phyloP scores from a whole-genome alignment of 35 echinoderm and acorn worm species.

The Strongylocentrotus purpuratus region DNA sequence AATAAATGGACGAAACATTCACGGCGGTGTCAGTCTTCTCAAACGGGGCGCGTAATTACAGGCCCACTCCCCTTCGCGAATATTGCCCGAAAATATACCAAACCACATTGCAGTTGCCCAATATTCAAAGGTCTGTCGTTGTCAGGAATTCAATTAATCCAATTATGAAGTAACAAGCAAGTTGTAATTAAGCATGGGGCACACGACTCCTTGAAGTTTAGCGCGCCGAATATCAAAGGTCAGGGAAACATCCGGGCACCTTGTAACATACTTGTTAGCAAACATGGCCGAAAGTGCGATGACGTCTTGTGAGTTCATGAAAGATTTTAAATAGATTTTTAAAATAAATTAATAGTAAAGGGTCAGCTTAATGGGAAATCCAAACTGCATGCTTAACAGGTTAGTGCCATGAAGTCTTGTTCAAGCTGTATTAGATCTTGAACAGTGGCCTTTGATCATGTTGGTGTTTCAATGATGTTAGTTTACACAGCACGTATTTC shows the following conservation, averaged over 20 bases:
- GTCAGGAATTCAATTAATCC: conserved; percentile 42
- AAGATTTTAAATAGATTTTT: background rate
- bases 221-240: background rate
- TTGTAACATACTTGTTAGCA: background rate
- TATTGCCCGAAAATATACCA: background rate
- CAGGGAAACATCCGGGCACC: background rate
- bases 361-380: background rate
- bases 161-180: conserved; percentile 40
- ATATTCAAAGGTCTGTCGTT: conserved; percentile 14
- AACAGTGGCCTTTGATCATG: background rate
- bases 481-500: no score
- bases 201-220: conserved; percentile 18
- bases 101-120: background rate
- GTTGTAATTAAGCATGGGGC: conserved; percentile 35
- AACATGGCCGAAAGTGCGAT: background rate
- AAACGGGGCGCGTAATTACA: conserved; percentile 29
- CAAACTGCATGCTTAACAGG: background rate
- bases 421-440: background rate
- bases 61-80: conserved; percentile 22
- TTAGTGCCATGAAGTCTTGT: background rate
- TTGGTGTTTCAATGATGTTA: background rate
- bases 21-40: background rate
- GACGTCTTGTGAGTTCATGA: background rate
- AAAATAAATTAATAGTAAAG: background rate
- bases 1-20: conserved; percentile 25